Evolutionary conservation across 64 coral and sea anemone genomes (phyloP).

Genomic region (Platygyra sinensis): DNA sequence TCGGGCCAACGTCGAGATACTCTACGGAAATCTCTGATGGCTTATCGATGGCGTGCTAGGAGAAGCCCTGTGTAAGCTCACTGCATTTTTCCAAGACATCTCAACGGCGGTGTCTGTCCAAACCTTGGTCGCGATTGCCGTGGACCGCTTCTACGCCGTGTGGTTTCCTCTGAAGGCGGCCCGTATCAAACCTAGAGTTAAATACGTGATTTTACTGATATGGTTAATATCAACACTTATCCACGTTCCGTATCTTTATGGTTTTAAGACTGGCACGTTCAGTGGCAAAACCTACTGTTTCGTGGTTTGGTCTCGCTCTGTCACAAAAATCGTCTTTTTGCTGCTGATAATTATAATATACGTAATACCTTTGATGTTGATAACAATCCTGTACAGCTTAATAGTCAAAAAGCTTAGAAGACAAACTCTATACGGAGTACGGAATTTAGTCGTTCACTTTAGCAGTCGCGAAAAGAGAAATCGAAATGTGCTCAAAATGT

Average conservation of each 20-base stretch:
- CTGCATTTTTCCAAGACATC: slow-evolving; percentile 43
- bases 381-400: slow-evolving; percentile 1
- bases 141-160: slow-evolving; percentile 58
- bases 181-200: slow-evolving; percentile 16
- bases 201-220: slow-evolving; percentile 13
- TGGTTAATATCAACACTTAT: neutral
- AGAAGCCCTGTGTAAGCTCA: slow-evolving; percentile 47
- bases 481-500: slow-evolving; percentile 25
- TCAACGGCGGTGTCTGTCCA: slow-evolving; percentile 36
- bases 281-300: slow-evolving; percentile 27
- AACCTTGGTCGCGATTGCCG: slow-evolving; percentile 43
- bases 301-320: neutral
- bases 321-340: slow-evolving; percentile 33
- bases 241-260: slow-evolving; percentile 25
- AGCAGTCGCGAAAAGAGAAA: slow-evolving; percentile 10
- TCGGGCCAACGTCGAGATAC: slow-evolving; percentile 39
- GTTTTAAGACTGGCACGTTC: neutral
- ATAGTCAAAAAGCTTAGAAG: slow-evolving; percentile 6
- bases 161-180: slow-evolving; percentile 42
- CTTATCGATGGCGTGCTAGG: slow-evolving; percentile 25
- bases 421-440: slow-evolving; percentile 11
- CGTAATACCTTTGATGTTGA: neutral
- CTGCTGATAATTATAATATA: slow-evolving; percentile 14
- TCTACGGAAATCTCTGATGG: slow-evolving; percentile 31
- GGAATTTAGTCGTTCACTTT: slow-evolving; percentile 17